Conservation (phyloP, 92 coral and sea anemone species). For the Porites rus region DNA sequence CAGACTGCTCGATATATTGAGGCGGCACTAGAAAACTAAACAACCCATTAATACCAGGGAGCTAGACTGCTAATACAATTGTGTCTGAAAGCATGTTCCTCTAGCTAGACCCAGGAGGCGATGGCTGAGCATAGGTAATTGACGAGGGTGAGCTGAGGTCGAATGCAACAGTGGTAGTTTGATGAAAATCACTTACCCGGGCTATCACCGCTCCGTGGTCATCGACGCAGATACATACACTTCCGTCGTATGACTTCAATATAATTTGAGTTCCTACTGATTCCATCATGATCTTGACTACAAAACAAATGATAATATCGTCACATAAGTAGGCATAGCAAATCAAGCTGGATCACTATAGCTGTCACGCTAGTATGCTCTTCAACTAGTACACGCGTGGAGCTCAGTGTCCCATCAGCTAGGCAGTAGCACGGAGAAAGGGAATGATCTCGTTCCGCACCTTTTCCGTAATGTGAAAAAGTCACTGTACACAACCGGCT, state of each 20-base stretch:
- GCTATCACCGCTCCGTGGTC: conserved; percentile 58
- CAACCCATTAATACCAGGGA: neutral
- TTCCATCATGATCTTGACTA: conserved; percentile 76
- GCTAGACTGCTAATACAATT: neutral
- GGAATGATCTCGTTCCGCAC: too few relatives aligned
- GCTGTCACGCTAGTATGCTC: conserved; percentile 14
- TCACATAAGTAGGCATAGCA: conserved; percentile 14
- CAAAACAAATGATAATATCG: conserved; percentile 38
- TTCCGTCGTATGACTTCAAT: conserved; percentile 66
- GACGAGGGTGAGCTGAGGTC: neutral
- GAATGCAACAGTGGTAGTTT: too few relatives aligned
- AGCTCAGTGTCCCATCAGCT: too few relatives aligned
- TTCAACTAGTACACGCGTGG: neutral
- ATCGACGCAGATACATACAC: conserved; percentile 63
- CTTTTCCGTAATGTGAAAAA: too few relatives aligned
- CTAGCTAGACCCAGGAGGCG: neutral
- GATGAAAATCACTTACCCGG: conserved; percentile 48
- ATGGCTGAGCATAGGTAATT: neutral
- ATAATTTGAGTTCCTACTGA: conserved; percentile 77
- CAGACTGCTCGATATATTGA: neutral
- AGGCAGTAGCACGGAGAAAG: too few relatives aligned
- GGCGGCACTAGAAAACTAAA: neutral
- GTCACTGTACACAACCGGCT: too few relatives aligned
- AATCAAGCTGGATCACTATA: neutral
- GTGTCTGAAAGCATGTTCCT: neutral